Evolutionary conservation across 2,113 vertebrate species (phyloP).

Genomic region (Hippocampus abdominalis): DNA sequence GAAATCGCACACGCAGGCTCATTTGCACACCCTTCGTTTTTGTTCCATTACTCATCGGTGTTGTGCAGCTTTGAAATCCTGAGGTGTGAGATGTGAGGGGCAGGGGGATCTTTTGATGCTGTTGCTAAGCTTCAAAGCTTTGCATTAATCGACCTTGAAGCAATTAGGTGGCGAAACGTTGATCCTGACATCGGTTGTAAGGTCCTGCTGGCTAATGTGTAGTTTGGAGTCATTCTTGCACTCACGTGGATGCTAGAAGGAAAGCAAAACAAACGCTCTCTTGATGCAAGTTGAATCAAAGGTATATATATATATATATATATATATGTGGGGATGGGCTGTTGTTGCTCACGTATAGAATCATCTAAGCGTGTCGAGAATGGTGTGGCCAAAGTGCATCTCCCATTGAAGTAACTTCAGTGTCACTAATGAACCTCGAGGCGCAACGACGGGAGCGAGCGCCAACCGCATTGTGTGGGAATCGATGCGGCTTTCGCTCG

Average conservation of each 20-base stretch:
- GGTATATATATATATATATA: constrained; percentile 14
- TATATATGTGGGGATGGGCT: background rate
- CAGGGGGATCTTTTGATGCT: constrained; percentile 58
- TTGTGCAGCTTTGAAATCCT: constrained; percentile 60
- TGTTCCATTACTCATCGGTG: constrained; percentile 40
- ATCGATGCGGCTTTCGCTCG: background rate
- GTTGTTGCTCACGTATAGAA: constrained; percentile 14
- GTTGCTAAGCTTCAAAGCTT: constrained; percentile 63
- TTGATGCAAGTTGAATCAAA: constrained; percentile 41
- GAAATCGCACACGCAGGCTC: constrained; percentile 35
- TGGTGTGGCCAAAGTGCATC: constrained; percentile 32
- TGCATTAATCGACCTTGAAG: constrained; percentile 59
- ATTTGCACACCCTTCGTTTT: constrained; percentile 45
- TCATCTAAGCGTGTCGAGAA: constrained; percentile 19
- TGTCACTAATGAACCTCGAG: constrained; percentile 66
- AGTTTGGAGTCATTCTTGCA: background rate
- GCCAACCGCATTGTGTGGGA: constrained; percentile 28
- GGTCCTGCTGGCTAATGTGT: constrained; percentile 17
- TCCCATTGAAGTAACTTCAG: constrained; percentile 56
- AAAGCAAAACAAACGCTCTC: constrained; percentile 24
- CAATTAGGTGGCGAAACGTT: constrained; percentile 60
- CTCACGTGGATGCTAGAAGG: constrained; percentile 21
- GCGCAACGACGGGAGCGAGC: constrained; percentile 32
- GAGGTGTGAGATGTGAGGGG: constrained; percentile 16
- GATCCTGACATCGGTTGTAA: constrained; percentile 36